These are phyloP conservation scores for Jaculus jaculus DNA, from an alignment of 2,113 vertebrate species.

Conservation along the genomic window DNA sequence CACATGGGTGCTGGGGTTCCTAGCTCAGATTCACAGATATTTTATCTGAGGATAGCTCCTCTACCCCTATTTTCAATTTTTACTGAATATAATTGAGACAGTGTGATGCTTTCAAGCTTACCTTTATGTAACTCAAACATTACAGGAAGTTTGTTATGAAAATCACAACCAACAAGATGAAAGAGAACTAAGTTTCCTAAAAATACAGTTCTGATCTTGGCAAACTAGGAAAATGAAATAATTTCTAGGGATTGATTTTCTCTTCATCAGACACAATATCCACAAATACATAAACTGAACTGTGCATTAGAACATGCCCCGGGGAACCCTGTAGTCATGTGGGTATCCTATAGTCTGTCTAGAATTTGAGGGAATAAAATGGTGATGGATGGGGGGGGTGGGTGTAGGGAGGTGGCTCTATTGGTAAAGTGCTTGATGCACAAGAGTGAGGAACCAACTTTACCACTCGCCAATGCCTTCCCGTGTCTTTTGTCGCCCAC, in stretches of 20 bases:
- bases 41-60: too few species aligned
- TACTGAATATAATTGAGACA: not conserved
- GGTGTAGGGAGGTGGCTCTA: too few species aligned
- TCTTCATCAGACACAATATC: not conserved
- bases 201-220: not conserved
- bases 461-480: not conserved
- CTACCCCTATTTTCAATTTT: not conserved
- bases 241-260: not conserved
- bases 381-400: too few species aligned
- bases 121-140: not conserved
- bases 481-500: not conserved
- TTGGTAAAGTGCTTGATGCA: too few species aligned
- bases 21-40: too few species aligned
- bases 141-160: not conserved
- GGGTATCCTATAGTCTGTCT: too few species aligned
- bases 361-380: not conserved
- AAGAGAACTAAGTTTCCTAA: slow-evolving; percentile 1
- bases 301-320: rapidly evolving
- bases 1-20: too few species aligned
- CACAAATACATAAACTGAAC: not conserved
- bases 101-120: not conserved
- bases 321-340: not conserved
- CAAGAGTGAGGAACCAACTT: too few species aligned
- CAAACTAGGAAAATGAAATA: not conserved
- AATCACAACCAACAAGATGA: not conserved